Conservation (phyloP, 92 coral and sea anemone species). For the Porites cylindrica region DNA sequence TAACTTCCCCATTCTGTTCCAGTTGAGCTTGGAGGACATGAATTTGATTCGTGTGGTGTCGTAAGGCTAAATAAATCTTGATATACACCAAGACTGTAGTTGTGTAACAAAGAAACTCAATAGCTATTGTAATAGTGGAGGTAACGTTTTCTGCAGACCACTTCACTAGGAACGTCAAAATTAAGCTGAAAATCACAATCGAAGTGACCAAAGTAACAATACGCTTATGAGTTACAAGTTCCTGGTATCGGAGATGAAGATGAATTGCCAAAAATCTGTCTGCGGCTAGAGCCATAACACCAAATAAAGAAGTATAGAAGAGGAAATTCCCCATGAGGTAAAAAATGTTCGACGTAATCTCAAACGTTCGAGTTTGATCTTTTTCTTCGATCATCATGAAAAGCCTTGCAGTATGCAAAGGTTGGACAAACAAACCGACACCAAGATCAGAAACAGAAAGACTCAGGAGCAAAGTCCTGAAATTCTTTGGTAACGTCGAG, state of each 20-base stretch:
- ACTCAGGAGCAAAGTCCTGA: background rate
- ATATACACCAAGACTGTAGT: background rate
- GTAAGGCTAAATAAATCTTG: background rate
- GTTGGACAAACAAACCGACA: background rate
- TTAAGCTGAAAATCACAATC: background rate
- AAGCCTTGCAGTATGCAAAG: background rate
- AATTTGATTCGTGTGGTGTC: background rate
- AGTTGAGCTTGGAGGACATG: background rate
- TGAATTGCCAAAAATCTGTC: slow-evolving; percentile 7
- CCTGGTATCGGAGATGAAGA: slow-evolving; percentile 16
- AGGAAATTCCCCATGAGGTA: background rate
- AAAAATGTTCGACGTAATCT: background rate
- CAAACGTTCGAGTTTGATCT: background rate
- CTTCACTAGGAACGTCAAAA: background rate
- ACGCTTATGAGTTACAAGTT: slow-evolving; percentile 16
- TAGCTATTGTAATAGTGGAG: too few species aligned
- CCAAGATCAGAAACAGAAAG: background rate
- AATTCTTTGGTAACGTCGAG: background rate
- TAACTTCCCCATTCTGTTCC: background rate
- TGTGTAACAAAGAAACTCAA: background rate
- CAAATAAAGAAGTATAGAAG: background rate
- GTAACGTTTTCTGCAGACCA: background rate
- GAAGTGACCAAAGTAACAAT: background rate
- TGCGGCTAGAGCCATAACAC: background rate
- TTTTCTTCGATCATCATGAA: background rate